These are phyloP conservation scores for Emydoidea blandingii DNA, from an alignment of 2,797 vertebrate species.

Conservation along the genomic window DNA sequence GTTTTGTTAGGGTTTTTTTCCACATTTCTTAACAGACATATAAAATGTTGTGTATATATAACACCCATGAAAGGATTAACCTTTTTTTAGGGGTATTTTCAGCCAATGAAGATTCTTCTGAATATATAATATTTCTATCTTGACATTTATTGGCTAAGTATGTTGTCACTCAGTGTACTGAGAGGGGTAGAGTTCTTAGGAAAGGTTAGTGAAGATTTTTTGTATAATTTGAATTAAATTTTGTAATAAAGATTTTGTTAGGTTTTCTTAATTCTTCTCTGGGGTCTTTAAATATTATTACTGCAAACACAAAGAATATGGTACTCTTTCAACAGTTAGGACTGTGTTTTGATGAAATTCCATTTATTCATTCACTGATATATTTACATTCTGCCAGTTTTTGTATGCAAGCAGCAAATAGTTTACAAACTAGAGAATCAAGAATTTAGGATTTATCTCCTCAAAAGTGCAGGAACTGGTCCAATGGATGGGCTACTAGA, in stretches of 20 bases:
- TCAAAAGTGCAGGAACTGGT: neutral
- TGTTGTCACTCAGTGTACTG: conserved; percentile 23
- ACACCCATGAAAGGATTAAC: conserved; percentile 14
- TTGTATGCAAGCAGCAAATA: neutral
- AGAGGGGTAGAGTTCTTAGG: neutral
- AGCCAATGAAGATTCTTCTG: conserved; percentile 26
- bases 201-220: conserved; percentile 22
- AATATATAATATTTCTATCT: no score
- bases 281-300: conserved; percentile 31
- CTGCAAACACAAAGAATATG: neutral
- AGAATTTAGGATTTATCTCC: conserved; percentile 13
- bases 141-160: conserved; percentile 33
- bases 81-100: neutral
- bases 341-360: neutral
- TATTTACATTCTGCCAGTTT: neutral
- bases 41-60: neutral
- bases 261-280: conserved; percentile 38
- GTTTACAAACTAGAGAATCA: neutral
- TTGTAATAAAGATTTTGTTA: neutral
- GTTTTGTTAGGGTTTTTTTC: neutral
- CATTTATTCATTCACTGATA: neutral
- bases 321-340: neutral
- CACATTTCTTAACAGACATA: neutral
- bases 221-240: conserved; percentile 52
- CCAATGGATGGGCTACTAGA: neutral